Base-by-base conservation (phyloP, 2,888 invertebrate genomes). In the Synanthedon myopaeformis region DNA sequence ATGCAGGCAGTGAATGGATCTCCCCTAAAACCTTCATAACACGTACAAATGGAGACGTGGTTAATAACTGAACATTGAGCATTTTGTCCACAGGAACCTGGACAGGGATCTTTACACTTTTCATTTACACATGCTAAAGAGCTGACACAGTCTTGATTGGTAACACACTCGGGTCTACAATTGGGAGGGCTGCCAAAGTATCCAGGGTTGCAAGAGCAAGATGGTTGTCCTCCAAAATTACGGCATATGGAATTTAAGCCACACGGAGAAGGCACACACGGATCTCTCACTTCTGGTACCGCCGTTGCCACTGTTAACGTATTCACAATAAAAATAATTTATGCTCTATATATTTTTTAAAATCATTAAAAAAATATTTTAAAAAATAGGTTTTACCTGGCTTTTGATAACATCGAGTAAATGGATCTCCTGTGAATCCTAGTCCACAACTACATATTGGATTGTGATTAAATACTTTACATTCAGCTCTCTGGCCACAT, bases 401-500 rank as follows among this genome's bases (percentile, higher is more conserved):
- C 66, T 88, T 87, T 51, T 85, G 66, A 65, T 89, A 89, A 69
- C 93, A 93, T 72, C 91, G 89, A 3, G 90, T 89, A 59, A 92
- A 92, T 52, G 93, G 90, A 85, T 92, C 91, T 56, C 92, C 91
- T 19, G 88, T 89, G 58, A 79, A 81, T 41, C 91, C 91, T 52
- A 80, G 71, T 54, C 87, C 80, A 71, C 94, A 94, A 64, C 89
- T 91, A 67, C 92, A 92, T 61, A 92, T 91, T 2, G 92, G 91
- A 69, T 91, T 92, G 69, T 92, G 92, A 70, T 92, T 92, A 57
- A 91, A 90, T 6, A 93, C 92, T 69, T 91, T 89, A 70, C 94
- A 94, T 58, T 90, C 88, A 41, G 93, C 89, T 66, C 91, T 91
- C 59, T 90, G 82, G 12, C 94, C 94, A 70, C 94, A 94, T 17